phyloP scores from a whole-genome alignment of 2,888 invertebrate species.

The Biston stratarius region DNA sequence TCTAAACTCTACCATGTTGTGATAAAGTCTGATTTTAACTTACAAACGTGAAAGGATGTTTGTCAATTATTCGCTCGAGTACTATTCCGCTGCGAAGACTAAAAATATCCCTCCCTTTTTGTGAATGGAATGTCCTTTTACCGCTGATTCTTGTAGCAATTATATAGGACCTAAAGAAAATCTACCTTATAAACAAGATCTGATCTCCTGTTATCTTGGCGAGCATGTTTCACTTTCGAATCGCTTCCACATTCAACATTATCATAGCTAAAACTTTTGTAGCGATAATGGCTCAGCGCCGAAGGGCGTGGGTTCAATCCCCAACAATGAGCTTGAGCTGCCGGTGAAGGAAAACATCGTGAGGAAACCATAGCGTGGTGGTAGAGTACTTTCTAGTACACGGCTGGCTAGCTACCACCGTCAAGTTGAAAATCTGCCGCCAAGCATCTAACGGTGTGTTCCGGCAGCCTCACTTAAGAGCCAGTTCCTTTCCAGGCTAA shows the following conservation, averaged over 20 bases:
- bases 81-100: conserved; percentile 32
- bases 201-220: neutral
- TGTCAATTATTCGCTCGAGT: conserved; percentile 36
- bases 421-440: too few species aligned
- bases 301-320: too few species aligned
- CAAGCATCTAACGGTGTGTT: too few species aligned
- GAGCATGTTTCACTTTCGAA: neutral
- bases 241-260: neutral
- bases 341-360: too few species aligned
- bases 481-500: too few species aligned
- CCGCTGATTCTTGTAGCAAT: neutral
- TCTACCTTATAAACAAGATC: neutral
- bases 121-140: conserved; percentile 33
- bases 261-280: too few species aligned
- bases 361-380: too few species aligned
- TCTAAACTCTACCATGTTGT: conserved; percentile 10
- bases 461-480: too few species aligned
- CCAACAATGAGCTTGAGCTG: too few species aligned
- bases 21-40: conserved; percentile 27
- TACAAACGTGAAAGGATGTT: conserved; percentile 35
- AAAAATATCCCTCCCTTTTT: conserved; percentile 32
- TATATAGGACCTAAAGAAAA: neutral
- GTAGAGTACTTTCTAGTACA: too few species aligned
- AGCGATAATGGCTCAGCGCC: too few species aligned
- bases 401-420: too few species aligned